A percentile compares a stretch with the other conserved stretches of the same genome.
Evolutionary conservation across 2,113 vertebrate genomes (phyloP).

Genomic region (Corythornis cristatus): DNA sequence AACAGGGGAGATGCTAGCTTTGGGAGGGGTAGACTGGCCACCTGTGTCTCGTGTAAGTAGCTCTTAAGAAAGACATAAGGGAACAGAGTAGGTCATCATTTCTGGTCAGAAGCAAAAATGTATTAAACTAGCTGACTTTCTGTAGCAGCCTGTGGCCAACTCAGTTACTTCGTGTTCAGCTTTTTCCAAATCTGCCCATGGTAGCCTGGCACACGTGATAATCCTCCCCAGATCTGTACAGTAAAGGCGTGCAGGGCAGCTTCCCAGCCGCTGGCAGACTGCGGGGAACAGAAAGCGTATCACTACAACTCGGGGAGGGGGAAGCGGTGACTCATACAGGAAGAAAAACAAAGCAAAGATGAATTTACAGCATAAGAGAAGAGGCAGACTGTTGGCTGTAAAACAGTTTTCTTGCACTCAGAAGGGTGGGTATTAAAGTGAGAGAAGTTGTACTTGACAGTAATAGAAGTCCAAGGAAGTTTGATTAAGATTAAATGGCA

Average conservation of each 20-base stretch:
- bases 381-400: neutral
- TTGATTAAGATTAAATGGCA: slow-evolving; percentile 54
- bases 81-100: neutral
- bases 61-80: neutral
- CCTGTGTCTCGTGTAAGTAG: neutral
- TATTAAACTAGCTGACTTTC: neutral
- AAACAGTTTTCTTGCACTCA: neutral
- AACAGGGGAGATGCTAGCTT: neutral
- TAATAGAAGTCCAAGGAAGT: slow-evolving; percentile 37
- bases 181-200: neutral
- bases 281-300: neutral
- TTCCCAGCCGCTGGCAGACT: neutral
- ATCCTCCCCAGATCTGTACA: neutral
- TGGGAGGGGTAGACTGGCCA: neutral
- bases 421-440: neutral
- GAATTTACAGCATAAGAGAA: neutral
- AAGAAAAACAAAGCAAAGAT: slow-evolving; percentile 52
- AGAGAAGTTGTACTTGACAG: slow-evolving; percentile 3
- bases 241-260: neutral
- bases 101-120: neutral
- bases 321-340: slow-evolving; percentile 37
- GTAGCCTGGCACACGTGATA: neutral
- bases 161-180: neutral
- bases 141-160: neutral
- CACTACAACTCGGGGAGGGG: neutral